Base-by-base conservation (phyloP, 2,113 vertebrate genomes). In the Psittacula cyanocephala region DNA sequence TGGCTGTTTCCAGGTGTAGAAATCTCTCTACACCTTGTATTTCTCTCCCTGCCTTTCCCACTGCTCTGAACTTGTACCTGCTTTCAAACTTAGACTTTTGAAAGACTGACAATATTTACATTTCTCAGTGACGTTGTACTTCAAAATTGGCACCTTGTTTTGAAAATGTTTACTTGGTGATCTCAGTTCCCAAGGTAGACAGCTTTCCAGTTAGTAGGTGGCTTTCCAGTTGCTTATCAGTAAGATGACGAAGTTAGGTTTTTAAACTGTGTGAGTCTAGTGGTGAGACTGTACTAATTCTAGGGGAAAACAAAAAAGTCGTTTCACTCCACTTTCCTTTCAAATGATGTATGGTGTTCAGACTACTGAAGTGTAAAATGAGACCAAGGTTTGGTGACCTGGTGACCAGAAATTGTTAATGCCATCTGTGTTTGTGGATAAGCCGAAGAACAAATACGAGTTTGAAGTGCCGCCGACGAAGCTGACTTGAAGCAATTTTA, bases 341-440 rank as follows among this genome's bases (percentile, higher is more conserved):
- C 70, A 64, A 81, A 84, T 93, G 86, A 88, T 16, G 25, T 62
- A 27, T 47, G 44, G 52, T 44, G 57, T 97, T 95, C 91, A 76
- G 72, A 72, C 86, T 89, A 88, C 88, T 93, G 92, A 93, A 72
- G 96, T 93, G 90, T 95, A 94, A 94, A 95, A 97, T 76, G 88
- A 96, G 93, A 68, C 80, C 62, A 37, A 84, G 88, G 80, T 92
- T 94, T 95, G 88, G 85, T 93, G 92, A 95, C 92, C 92, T 91
- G 88, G 72, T 96, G 94, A 93, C 88, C 77, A 94, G 95, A 89
- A 93, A 49, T 92, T 90, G 92, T 85, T 94, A 78, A 44, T 43
- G 70, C 64, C 65, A 63, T 41, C 57, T 46, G 23, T 82, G 91
- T 89, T 64, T 83, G 81, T 86, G 85, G 81, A 65, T 79, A 93